phyloP scores from a whole-genome alignment of 1,140 invertebrate species.

The Euglossa dilemma region DNA sequence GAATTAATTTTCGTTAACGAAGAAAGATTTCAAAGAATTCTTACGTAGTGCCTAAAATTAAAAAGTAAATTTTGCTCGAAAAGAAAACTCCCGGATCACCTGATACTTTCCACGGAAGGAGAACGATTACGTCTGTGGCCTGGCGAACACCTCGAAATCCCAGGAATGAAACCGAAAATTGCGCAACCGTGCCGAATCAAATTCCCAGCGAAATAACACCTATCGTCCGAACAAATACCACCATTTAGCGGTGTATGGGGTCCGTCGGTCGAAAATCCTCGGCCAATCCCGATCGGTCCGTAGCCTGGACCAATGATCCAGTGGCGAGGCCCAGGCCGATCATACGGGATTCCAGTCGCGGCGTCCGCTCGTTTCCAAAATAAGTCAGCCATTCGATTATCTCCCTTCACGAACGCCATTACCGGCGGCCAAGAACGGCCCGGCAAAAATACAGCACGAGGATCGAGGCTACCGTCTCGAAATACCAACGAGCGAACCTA shows the following conservation, averaged over 20 bases:
- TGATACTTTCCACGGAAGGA: too few relatives aligned
- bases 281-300: not conserved
- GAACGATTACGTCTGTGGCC: too few relatives aligned
- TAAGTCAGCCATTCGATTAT: constrained; percentile 45
- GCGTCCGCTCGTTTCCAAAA: constrained; percentile 17
- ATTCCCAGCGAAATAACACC: too few relatives aligned
- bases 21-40: too few relatives aligned
- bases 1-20: too few relatives aligned
- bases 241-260: not conserved
- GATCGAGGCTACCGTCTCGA: constrained; percentile 14
- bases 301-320: not conserved
- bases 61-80: too few relatives aligned
- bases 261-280: not conserved
- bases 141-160: too few relatives aligned
- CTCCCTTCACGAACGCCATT: constrained; percentile 40
- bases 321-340: not conserved
- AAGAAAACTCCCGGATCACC: too few relatives aligned
- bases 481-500: constrained; percentile 28
- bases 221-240: too few relatives aligned
- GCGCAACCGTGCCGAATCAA: too few relatives aligned
- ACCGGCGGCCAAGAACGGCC: not conserved
- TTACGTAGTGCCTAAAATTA: too few relatives aligned
- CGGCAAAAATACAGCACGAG: not conserved
- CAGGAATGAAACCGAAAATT: too few relatives aligned
- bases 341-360: constrained; percentile 23